Percentiles rank a stretch among this genome's conserved stretches.
Conservation (phyloP, 2,113 vertebrate species). For the Danio rerio region DNA sequence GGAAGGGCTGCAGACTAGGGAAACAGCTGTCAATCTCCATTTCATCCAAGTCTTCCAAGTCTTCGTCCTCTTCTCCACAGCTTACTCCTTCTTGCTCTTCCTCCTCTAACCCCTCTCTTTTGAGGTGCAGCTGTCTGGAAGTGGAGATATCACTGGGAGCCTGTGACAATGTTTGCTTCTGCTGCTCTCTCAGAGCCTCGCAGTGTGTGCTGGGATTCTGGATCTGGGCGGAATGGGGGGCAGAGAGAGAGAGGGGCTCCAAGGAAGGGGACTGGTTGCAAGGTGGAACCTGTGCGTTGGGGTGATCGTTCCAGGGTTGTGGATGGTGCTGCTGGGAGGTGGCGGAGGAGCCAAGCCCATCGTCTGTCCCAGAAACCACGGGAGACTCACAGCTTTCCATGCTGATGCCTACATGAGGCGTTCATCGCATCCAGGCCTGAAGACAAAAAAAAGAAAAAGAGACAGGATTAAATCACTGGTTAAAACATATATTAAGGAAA, state of each 20-base stretch:
- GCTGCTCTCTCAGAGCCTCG: constrained; percentile 76
- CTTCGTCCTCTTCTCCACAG: constrained; percentile 86
- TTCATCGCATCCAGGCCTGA: constrained; percentile 97
- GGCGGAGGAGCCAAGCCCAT: constrained; percentile 91
- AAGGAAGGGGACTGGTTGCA: constrained; percentile 86
- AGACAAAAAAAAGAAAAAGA: constrained; percentile 51
- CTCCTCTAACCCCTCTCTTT: constrained; percentile 78
- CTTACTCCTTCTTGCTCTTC: constrained; percentile 84
- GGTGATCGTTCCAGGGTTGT: constrained; percentile 92
- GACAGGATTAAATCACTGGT: constrained; percentile 29
- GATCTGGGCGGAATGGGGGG: constrained; percentile 73
- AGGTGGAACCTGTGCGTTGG: constrained; percentile 90
- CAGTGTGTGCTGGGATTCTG: constrained; percentile 69
- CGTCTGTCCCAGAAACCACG: constrained; percentile 98
- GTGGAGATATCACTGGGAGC: constrained; percentile 67
- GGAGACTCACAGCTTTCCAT: constrained; percentile 99
- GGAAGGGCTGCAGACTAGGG: constrained; percentile 81
- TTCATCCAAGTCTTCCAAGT: constrained; percentile 92
- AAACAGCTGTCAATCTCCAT: constrained; percentile 87
- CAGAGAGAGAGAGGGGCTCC: constrained; percentile 82
- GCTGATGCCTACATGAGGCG: constrained; percentile 95
- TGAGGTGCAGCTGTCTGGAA: constrained; percentile 70
- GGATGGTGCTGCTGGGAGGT: constrained; percentile 86
- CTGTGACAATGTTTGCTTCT: constrained; percentile 64
- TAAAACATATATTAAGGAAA: not conserved